These are phyloP conservation scores for Ellobius talpinus DNA, from an alignment of 2,113 vertebrate species.

Conservation along the genomic window DNA sequence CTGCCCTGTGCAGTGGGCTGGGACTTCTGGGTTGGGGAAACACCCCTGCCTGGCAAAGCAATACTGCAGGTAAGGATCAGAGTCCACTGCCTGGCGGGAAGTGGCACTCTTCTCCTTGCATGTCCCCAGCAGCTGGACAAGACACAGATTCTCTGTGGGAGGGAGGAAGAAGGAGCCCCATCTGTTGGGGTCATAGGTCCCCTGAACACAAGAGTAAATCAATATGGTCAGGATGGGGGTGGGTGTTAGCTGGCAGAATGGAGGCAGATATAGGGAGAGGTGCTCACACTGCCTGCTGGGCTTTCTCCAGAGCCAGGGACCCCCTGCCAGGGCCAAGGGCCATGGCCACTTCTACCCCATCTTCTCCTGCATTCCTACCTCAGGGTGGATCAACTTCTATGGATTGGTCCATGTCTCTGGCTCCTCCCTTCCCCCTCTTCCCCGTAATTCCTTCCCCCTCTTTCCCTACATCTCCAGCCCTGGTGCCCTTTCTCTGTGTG, in stretches of 20 bases:
- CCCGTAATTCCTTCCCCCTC: background rate
- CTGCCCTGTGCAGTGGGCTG: too few relatives aligned
- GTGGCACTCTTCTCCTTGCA: background rate
- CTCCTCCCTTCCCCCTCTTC: background rate
- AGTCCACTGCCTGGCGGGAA: background rate
- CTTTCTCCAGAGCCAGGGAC: background rate
- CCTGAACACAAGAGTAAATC: constrained; percentile 24
- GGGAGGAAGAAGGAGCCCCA: background rate
- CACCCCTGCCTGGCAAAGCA: background rate
- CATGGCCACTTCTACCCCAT: background rate
- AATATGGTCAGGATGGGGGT: background rate
- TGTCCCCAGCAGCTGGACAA: background rate
- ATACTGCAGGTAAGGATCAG: background rate
- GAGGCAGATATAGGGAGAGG: background rate
- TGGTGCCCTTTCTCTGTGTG: too few relatives aligned
- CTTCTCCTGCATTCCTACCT: background rate
- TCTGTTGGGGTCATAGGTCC: constrained; percentile 48
- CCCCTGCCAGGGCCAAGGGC: background rate
- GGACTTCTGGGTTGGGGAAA: background rate
- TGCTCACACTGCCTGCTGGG: background rate
- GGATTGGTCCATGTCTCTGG: background rate
- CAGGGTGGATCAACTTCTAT: background rate
- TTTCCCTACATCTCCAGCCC: background rate
- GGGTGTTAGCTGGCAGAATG: background rate
- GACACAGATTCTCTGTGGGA: constrained; percentile 14